Evolutionary conservation across 2,113 vertebrate species (phyloP), one percentile per base, ranked within the genome.

Genomic region (Patagioenas fasciata): DNA sequence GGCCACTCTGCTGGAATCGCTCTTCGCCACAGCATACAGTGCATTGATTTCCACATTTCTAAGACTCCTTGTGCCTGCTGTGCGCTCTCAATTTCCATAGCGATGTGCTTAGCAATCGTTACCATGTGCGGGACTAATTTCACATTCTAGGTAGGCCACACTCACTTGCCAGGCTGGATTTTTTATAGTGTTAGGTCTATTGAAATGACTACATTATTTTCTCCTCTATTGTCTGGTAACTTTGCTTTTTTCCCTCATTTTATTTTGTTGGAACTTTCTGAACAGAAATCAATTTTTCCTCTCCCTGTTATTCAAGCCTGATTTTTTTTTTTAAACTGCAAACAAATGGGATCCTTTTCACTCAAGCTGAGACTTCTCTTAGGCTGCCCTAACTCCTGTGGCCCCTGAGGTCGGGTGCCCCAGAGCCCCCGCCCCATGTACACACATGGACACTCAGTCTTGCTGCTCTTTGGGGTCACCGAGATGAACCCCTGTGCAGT

Each of bases 31-130:
- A 60, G 66, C 8, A 15, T 34, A 23, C 61, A 2, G 51, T 13
- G 24, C 57, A 67, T 47, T 64, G 92, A 92, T 92, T 89, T 32
- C 54, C 85, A 32, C 31, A 0, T 80, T 65, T 38, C 60, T 34
- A 21, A 86, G 60, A 2, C 58, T 88, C 62, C 47, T 40, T 16
- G 4, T 20, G 19, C 79, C 82, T 79, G 70, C 71, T 91, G 89
- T n/a, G 62, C 83, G 66, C 64, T 86, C 64, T 66, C 65, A 3
- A n/a, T 93, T 87, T 93, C 93, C 91, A 79, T 50, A 79, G 88
- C 1, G 36, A 93, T 75, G 67, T 56, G 61, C 89, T 92, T 67
- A 71, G 83, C 80, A n/a, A 4, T 91, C 1, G 2, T 25, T 85
- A 73, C 72, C 12, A 7, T 34, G 38, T 28, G 61, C 82, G 54